Evolutionary conservation across 2,888 invertebrate species (phyloP).

Genomic region (Parasteatoda lunata): DNA sequence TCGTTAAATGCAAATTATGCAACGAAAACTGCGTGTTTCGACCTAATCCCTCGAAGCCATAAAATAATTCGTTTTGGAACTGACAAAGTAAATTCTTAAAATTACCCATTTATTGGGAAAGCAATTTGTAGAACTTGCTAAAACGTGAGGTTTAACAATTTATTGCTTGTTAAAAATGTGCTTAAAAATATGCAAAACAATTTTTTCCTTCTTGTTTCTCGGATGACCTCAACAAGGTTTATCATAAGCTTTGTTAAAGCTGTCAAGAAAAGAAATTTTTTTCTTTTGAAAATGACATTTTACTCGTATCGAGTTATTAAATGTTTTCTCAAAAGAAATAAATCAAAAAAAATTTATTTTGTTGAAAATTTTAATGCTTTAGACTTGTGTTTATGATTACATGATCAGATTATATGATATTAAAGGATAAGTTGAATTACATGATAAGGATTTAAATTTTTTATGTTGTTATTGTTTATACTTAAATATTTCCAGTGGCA

Average conservation of each 20-base stretch:
- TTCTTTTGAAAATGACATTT: background rate
- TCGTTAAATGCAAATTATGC: background rate
- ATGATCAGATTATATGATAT: no score
- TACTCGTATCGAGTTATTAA: no score
- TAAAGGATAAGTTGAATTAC: no score
- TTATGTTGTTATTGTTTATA: no score
- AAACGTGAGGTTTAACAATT: conserved; percentile 1
- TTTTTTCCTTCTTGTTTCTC: background rate
- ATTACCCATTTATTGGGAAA: background rate
- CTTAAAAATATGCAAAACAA: background rate
- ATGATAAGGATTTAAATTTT: no score
- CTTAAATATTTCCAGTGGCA: no score
- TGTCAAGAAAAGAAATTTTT: background rate
- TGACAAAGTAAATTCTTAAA: background rate
- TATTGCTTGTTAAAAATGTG: background rate
- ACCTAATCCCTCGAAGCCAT: background rate
- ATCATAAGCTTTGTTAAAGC: background rate
- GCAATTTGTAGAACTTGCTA: background rate
- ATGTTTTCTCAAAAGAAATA: no score
- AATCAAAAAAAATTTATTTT: no score
- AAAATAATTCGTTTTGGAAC: background rate
- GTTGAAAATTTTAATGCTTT: no score
- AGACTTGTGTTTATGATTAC: no score
- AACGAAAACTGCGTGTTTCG: background rate
- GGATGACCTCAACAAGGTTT: background rate